phyloP scores from a whole-genome alignment of 92 coral and sea anemone genomes.

The Paramuricea clavata region DNA sequence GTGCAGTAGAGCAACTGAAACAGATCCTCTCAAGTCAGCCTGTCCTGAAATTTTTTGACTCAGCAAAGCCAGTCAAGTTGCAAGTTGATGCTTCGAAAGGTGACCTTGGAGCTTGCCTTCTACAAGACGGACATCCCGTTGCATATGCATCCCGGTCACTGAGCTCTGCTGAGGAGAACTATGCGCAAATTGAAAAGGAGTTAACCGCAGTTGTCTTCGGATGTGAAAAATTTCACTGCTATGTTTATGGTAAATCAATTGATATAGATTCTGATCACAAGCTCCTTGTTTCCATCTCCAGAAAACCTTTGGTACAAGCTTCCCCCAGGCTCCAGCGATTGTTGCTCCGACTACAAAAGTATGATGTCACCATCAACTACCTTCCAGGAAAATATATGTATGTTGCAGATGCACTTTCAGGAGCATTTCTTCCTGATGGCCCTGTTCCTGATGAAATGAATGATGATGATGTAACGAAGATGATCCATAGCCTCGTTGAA shows the following conservation, averaged over 20 bases:
- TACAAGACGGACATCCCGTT: conserved; percentile 40
- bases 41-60: conserved; percentile 15
- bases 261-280: no score
- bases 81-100: conserved; percentile 42
- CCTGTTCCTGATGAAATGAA: conserved; percentile 33
- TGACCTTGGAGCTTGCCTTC: conserved; percentile 33
- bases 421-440: conserved; percentile 13
- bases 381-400: background rate
- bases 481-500: conserved; percentile 70
- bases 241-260: no score
- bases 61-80: conserved; percentile 6
- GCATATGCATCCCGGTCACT: conserved; percentile 34
- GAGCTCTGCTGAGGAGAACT: conserved; percentile 21
- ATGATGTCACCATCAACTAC: background rate
- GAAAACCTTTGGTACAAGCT: conserved; percentile 10
- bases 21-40: conserved; percentile 30
- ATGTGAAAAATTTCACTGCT: no score
- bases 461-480: conserved; percentile 61
- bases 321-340: conserved; percentile 25
- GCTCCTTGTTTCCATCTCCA: background rate
- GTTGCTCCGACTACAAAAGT: background rate
- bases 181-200: conserved; percentile 42
- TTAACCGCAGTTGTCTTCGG: conserved; percentile 26
- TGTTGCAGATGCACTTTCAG: background rate
- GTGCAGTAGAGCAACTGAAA: background rate